Percentiles rank a stretch among this genome's conserved stretches.
Conservation (phyloP, 2,797 vertebrate species). For the Acanthis flammea region DNA sequence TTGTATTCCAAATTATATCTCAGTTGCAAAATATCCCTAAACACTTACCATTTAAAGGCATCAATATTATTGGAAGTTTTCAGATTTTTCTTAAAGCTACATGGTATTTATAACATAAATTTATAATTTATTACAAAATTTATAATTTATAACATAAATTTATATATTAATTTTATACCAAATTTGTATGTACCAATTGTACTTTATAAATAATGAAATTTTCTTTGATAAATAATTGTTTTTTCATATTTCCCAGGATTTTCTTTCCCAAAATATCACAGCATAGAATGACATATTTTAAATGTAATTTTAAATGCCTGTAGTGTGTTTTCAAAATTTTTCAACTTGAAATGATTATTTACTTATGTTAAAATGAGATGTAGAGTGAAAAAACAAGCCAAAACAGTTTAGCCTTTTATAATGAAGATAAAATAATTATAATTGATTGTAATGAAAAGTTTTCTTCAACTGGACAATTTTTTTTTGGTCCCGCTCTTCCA, state of each 20-base stretch:
- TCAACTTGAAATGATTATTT: background rate
- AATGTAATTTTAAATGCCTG: background rate
- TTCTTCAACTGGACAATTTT: background rate
- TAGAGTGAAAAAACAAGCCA: background rate
- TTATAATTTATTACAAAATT: background rate
- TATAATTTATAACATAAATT: background rate
- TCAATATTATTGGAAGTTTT: background rate
- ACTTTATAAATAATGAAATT: background rate
- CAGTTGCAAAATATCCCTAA: background rate
- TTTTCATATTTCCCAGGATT: background rate
- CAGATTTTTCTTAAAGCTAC: background rate
- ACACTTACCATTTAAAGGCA: background rate
- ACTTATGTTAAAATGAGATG: background rate
- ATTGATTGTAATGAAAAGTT: background rate
- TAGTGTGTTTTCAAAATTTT: background rate
- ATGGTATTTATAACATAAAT: background rate
- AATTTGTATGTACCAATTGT: background rate
- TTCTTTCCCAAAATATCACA: background rate
- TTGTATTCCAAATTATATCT: background rate
- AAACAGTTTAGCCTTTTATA: background rate
- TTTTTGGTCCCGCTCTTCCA: background rate
- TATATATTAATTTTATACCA: background rate
- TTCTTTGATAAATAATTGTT: background rate
- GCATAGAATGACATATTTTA: background rate
- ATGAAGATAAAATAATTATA: background rate